These are phyloP conservation scores for Mormyrus iriodes DNA, from an alignment of 2,113 vertebrate species.

Conservation along the genomic window DNA sequence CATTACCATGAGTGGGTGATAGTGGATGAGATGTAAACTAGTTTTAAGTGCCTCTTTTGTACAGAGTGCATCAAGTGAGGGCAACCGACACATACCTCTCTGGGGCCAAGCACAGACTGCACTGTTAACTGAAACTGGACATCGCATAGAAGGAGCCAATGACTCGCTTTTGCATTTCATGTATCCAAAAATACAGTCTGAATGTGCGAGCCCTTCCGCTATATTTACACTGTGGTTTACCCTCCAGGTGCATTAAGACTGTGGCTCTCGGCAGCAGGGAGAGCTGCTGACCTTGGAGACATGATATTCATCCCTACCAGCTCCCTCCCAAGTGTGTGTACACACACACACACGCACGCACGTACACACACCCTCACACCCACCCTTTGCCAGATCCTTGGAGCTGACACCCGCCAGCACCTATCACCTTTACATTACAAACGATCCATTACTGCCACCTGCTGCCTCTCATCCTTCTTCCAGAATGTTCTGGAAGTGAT, in stretches of 20 bases:
- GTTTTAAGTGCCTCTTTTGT: not conserved
- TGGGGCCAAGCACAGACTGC: not conserved
- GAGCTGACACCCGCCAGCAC: not conserved
- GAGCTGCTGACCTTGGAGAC: conserved; percentile 4
- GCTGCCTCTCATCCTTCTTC: not conserved
- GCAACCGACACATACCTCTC: not conserved
- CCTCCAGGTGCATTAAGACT: not conserved
- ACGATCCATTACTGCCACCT: not conserved
- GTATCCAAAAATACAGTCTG: not conserved
- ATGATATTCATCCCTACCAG: not conserved
- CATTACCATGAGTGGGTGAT: not conserved
- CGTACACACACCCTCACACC: not conserved
- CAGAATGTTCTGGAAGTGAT: conserved; percentile 10
- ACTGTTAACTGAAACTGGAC: not conserved
- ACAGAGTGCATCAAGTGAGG: not conserved
- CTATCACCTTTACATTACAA: not conserved
- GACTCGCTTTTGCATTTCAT: not conserved
- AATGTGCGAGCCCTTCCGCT: not conserved
- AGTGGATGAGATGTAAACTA: not conserved
- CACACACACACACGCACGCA: not conserved
- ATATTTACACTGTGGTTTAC: conserved; percentile 4
- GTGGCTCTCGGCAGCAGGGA: not conserved
- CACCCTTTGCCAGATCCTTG: conserved; percentile 7
- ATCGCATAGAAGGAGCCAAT: not conserved
- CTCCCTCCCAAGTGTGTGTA: not conserved